These are phyloP conservation scores for Drosophila mulleri DNA, from an alignment of 2,888 invertebrate genomes.

Conservation along the genomic window DNA sequence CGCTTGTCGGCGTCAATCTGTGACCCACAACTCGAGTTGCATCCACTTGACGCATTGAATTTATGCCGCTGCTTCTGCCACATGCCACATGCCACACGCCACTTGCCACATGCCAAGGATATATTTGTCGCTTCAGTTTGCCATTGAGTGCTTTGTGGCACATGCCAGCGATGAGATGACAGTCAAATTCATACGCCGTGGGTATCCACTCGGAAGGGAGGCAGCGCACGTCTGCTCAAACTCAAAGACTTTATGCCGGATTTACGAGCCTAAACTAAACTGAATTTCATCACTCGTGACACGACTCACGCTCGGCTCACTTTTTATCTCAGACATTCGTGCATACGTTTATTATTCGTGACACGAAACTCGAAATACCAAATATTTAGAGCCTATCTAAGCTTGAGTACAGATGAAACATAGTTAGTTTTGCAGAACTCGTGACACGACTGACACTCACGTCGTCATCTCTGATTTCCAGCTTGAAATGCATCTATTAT, in stretches of 20 bases:
- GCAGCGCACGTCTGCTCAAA: neutral
- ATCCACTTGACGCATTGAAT: conserved; percentile 61
- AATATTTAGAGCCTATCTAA: no score
- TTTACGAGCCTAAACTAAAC: neutral
- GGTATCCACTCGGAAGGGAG: no score
- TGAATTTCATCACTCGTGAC: conserved; percentile 5
- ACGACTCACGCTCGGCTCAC: neutral
- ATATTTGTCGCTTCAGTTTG: conserved; percentile 52
- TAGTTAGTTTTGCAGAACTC: neutral
- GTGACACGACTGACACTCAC: conserved; percentile 24
- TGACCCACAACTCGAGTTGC: conserved; percentile 30
- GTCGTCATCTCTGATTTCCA: neutral
- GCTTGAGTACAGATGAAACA: neutral
- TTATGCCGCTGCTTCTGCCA: conserved; percentile 40
- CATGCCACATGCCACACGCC: conserved; percentile 41
- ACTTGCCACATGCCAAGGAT: conserved; percentile 44
- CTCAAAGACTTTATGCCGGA: neutral
- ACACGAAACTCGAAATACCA: neutral
- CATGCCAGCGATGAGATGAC: conserved; percentile 19
- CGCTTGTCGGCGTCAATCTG: conserved; percentile 59
- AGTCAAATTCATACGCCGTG: neutral
- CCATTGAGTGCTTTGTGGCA: conserved; percentile 46
- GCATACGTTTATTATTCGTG: neutral
- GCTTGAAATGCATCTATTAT: conserved; percentile 24
- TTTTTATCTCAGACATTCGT: no score